Evolutionary conservation across 2,888 invertebrate species (phyloP).

Genomic region (Patella ulyssiponensis): DNA sequence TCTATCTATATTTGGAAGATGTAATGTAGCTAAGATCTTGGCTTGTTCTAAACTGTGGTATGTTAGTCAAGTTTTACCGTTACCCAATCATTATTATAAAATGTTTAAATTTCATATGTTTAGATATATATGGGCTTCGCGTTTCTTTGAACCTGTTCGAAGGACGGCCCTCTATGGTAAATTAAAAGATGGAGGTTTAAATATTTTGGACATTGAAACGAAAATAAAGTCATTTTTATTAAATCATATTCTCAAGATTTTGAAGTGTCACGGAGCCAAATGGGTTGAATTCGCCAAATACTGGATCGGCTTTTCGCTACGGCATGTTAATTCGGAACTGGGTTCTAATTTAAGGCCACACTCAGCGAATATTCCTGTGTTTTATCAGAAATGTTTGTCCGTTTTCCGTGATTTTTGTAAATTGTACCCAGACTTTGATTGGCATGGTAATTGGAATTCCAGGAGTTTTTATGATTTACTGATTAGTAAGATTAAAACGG

Average conservation of each 20-base stretch:
- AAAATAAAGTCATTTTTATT: conserved; percentile 24
- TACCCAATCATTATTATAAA: background rate
- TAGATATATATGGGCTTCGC: background rate
- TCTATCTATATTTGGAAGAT: background rate
- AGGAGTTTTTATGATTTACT: conserved; percentile 6
- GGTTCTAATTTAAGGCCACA: conserved; percentile 27
- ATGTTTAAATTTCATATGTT: conserved; percentile 3
- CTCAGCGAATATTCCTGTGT: conserved; percentile 26
- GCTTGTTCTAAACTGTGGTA: background rate
- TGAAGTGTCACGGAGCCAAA: conserved; percentile 21
- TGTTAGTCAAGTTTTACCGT: background rate
- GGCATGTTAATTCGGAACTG: conserved; percentile 18
- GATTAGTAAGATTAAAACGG: background rate
- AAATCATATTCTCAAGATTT: conserved; percentile 27
- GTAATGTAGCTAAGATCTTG: background rate
- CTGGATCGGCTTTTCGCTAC: conserved; percentile 29
- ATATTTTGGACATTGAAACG: conserved; percentile 21
- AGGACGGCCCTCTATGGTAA: conserved; percentile 23
- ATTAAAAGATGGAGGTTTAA: conserved; percentile 26
- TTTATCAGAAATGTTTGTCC: conserved; percentile 22
- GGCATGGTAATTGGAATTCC: background rate
- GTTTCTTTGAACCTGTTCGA: conserved; percentile 12
- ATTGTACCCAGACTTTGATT: conserved; percentile 1
- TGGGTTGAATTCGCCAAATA: conserved; percentile 30
- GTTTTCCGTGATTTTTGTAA: conserved; percentile 11